A percentile compares a stretch with the other conserved stretches of the same genome.
Conservation (phyloP, 1,140 invertebrate genomes). For the Drosophila erecta region DNA sequence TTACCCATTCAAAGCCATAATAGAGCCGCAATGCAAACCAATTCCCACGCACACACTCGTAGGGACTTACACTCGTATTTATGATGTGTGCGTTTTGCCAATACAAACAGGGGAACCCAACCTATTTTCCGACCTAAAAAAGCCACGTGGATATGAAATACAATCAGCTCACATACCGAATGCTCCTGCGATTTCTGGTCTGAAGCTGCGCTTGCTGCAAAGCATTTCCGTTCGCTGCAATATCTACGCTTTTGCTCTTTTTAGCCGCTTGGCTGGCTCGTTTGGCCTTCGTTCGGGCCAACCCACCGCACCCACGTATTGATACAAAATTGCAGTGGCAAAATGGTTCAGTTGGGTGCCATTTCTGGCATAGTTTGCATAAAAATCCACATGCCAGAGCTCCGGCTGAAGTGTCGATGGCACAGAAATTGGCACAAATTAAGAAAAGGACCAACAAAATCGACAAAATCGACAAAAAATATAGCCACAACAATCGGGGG, state of each 20-base stretch:
- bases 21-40: conserved; percentile 42
- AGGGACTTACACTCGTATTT: conserved; percentile 38
- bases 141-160: conserved; percentile 46
- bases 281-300: conserved; percentile 40
- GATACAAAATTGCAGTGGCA: conserved; percentile 60
- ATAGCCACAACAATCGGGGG: conserved; percentile 20
- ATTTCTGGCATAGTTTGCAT: conserved; percentile 69
- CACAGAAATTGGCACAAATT: conserved; percentile 62
- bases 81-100: conserved; percentile 1
- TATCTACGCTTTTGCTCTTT: conserved; percentile 47
- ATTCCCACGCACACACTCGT: conserved; percentile 24
- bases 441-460: conserved; percentile 39
- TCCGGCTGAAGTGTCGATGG: conserved; percentile 46
- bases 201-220: conserved; percentile 22
- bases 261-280: conserved; percentile 21
- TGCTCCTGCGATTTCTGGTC: conserved; percentile 27
- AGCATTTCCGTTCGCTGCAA: conserved; percentile 44
- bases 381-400: conserved; percentile 55
- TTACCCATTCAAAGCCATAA: conserved; percentile 32
- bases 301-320: conserved; percentile 16
- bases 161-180: conserved; percentile 39
- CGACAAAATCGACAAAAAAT: conserved; percentile 9
- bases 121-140: conserved; percentile 30
- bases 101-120: conserved; percentile 5
- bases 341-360: conserved; percentile 63